Evolutionary conservation across 2,888 invertebrate species (phyloP).

Genomic region (Acleris laterana): DNA sequence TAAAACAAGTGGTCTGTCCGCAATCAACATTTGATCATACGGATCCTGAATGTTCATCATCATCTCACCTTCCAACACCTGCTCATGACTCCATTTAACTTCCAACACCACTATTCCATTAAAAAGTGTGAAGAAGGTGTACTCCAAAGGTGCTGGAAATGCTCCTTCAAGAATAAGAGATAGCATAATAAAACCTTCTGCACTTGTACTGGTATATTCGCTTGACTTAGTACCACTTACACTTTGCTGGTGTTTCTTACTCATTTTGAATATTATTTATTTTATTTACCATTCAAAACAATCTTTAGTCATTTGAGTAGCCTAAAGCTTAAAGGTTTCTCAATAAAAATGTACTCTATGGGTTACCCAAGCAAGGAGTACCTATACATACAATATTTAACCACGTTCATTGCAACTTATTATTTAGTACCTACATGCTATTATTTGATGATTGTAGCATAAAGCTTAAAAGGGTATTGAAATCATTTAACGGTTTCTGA

Average conservation of each 20-base stretch:
- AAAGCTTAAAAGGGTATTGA: too few relatives aligned
- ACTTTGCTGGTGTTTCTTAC: background rate
- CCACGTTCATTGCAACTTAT: too few relatives aligned
- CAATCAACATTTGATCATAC: constrained; percentile 49
- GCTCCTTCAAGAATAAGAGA: constrained; percentile 54
- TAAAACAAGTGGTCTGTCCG: constrained; percentile 65
- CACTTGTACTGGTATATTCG: constrained; percentile 49
- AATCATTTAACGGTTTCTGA: too few relatives aligned
- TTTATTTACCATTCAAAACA: too few relatives aligned
- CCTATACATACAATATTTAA: too few relatives aligned
- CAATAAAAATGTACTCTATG: too few relatives aligned
- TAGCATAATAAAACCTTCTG: constrained; percentile 49
- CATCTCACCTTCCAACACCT: constrained; percentile 43
- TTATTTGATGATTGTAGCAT: too few relatives aligned
- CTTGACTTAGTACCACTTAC: constrained; percentile 47
- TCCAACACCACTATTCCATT: constrained; percentile 58
- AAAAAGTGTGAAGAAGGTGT: constrained; percentile 55
- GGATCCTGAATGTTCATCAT: constrained; percentile 60
- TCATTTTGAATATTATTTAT: too few relatives aligned
- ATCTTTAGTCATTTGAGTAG: too few relatives aligned
- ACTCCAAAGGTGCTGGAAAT: constrained; percentile 54
- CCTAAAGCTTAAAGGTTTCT: too few relatives aligned
- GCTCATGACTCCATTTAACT: constrained; percentile 56
- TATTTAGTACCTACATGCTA: too few relatives aligned
- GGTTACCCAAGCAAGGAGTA: too few relatives aligned